Evolutionary conservation across 2,888 invertebrate genomes (phyloP), one percentile per base, ranked within the genome.

Genomic region (Rhamphomyia laevipes): DNA sequence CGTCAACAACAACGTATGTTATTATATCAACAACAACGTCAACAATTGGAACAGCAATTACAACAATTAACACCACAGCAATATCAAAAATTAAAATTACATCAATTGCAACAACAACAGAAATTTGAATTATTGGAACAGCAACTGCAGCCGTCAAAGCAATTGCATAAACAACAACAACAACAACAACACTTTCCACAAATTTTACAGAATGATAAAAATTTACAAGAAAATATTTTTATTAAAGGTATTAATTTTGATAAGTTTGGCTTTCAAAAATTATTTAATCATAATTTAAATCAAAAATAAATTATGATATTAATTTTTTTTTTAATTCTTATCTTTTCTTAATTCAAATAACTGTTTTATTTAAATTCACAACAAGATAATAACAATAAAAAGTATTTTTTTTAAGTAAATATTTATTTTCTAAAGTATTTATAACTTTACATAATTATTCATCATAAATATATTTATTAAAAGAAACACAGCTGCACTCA

Each of bases 61-160:
- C 57, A 56, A 46, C 51, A 53, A 30, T 53, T 61, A 35, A 57
- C 57, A 61, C 85, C 86, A 59, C 80, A 81, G 59, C 82, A 82
- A 61, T 74, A 78, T 57, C 79, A 67, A 54, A 63, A 80, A 61
- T 65, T 78, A 46, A 70, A 73, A 50, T 66, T 66, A 47, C 70
- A 69, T 55, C 67, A 68, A 52, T 63, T 63, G 27, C 58, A 67
- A 57, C 67, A 70, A 49, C 70, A 70, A 50, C 68, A 70, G 52
- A 64, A 68, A 52, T 63, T 70, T 55, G 64, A 63, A 33, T 59
- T 70, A 55, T 60, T 70, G 55, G 71, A 66, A 48, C 68, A 64
- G 41, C 67, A 68, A 55, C 53, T 63, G 45, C 56, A 70, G 56
- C 66, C 21, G 21, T 6, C 21, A 6, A 21, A 21, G 21, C 21